A percentile compares a stretch with the other conserved stretches of the same genome.
Evolutionary conservation across 1,140 invertebrate genomes (phyloP).

Genomic region (Bacillus rossius): DNA sequence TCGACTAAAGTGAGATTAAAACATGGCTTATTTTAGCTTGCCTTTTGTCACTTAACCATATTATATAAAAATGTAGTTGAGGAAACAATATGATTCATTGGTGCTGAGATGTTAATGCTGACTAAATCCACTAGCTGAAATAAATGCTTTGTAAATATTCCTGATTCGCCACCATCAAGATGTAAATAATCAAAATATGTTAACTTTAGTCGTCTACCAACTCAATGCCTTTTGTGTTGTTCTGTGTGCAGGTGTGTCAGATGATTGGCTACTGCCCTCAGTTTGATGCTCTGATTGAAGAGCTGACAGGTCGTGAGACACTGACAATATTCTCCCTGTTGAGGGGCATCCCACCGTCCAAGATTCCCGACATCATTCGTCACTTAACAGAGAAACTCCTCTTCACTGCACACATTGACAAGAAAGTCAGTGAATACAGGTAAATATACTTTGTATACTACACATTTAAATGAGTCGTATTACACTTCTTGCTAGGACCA

Average conservation of each 20-base stretch:
- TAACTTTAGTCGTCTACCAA: no score
- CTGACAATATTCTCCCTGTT: conserved; percentile 48
- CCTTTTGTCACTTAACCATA: no score
- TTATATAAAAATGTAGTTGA: no score
- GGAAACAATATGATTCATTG: no score
- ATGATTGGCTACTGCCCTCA: conserved; percentile 79
- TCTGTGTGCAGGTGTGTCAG: not conserved
- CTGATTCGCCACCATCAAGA: no score
- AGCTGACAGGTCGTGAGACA: conserved; percentile 57
- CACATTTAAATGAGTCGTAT: not conserved
- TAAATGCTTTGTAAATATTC: no score
- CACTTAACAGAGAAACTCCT: conserved; percentile 35
- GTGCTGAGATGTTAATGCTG: no score
- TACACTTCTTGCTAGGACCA: not conserved
- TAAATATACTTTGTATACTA: not conserved
- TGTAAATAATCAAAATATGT: no score
- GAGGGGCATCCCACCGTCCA: conserved; percentile 32
- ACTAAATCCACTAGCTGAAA: no score
- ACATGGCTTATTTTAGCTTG: no score
- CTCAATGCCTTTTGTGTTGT: not conserved
- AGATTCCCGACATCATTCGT: conserved; percentile 1
- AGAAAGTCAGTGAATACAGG: conserved; percentile 34
- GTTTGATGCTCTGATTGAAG: conserved; percentile 69
- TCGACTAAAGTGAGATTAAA: no score
- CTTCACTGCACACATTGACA: conserved; percentile 42